Evolutionary conservation across 2,797 vertebrate species (phyloP), one percentile per base, ranked within the genome.

Genomic region (Antennarius maculatus): DNA sequence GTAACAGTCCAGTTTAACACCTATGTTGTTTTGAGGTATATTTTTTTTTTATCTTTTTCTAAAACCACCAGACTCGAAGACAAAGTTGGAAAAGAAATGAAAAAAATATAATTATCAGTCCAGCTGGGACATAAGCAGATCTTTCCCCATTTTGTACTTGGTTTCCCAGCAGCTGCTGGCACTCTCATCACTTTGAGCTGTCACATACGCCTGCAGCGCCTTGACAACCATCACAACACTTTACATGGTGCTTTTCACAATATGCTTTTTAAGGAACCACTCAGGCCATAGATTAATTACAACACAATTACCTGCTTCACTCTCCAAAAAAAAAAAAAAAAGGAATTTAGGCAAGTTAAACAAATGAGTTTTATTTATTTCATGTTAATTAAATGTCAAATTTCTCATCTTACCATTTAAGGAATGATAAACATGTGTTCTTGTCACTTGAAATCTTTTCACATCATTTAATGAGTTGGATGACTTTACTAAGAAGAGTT

Each of bases 161-260:
- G 45, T 67, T 72, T 66, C 16, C 42, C 67, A 53, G 69, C 71
- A 59, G 69, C 66, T 54, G 62, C 67, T 74, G 5, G 54, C 0
- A 49, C 27, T 79, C 65, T 14, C 59, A 49, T 86, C 65, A 66
- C 77, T 77, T 67, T 54, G 72, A 79, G 71, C 64, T 52, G 72
- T 68, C 49, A 34, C 29, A 2, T 52, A 29, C 13, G 41, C 52
- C 66, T 12, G 43, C 69, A 17, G 73, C 55, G 27, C 1, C 16
- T 7, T 75, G 80, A 86, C 80, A 88, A 67, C 71, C 83, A 67
- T 91, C 86, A 88, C 71, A 86, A 89, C 84, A 82, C 57, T 74
- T 84, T 82, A 86, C 55, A 65, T 27, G 67, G 56, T 66, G 75
- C 75, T 66, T 85, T 77, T 87, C 80, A 76, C 66, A 88, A 84